Conservation (phyloP, 1,140 invertebrate genomes). For the Zaprionus ghesquierei region DNA sequence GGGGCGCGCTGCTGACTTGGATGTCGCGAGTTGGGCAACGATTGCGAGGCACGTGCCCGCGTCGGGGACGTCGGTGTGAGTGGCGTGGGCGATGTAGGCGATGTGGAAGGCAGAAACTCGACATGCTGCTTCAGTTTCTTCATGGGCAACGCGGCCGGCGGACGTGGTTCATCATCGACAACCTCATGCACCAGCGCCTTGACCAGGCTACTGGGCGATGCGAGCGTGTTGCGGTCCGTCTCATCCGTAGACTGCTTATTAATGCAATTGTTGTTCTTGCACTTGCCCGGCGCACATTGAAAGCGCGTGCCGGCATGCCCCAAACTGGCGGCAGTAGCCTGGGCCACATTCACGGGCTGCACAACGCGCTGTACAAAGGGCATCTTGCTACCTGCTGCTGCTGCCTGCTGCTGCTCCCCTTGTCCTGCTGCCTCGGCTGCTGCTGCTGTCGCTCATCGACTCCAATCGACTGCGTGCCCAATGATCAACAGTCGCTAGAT, state of each 20-base stretch:
- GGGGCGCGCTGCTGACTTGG: conserved; percentile 59
- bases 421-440: background rate
- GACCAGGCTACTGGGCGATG: conserved; percentile 29
- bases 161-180: conserved; percentile 44
- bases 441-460: conserved; percentile 22
- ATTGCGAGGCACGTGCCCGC: conserved; percentile 49
- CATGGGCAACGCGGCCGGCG: conserved; percentile 62
- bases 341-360: conserved; percentile 87
- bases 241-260: conserved; percentile 60
- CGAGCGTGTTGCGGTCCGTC: background rate
- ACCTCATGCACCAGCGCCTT: conserved; percentile 49
- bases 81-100: conserved; percentile 35
- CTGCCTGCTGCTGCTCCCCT: background rate
- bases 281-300: conserved; percentile 73
- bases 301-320: conserved; percentile 70
- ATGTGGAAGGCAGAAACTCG: conserved; percentile 65
- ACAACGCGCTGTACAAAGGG: conserved; percentile 89
- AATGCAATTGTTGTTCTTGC: conserved; percentile 80
- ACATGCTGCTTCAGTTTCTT: conserved; percentile 79
- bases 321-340: conserved; percentile 84
- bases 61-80: conserved; percentile 26
- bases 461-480: background rate
- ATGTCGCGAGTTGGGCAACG: conserved; percentile 66
- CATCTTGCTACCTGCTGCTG: conserved; percentile 83
- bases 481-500: conserved; percentile 22